phyloP scores from a whole-genome alignment of 2,797 vertebrate species.

The Apogon hyalosoma region DNA sequence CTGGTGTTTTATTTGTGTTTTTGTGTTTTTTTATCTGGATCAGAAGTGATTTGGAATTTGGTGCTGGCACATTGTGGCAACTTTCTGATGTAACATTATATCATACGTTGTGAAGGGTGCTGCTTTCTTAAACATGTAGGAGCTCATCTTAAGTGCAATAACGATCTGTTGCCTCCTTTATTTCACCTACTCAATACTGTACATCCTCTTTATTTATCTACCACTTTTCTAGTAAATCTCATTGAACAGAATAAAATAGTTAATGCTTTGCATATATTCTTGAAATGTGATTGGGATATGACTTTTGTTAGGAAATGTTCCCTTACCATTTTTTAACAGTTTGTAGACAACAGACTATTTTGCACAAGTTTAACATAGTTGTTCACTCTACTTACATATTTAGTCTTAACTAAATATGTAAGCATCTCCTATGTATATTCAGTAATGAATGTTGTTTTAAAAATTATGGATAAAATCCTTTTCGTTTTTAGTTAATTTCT shows the following conservation, averaged over 20 bases:
- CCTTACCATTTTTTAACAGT: too few relatives aligned
- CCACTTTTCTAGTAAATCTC: background rate
- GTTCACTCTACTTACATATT: too few relatives aligned
- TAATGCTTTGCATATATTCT: too few relatives aligned
- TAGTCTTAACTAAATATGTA: too few relatives aligned
- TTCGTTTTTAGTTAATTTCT: too few relatives aligned
- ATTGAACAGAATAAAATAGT: background rate
- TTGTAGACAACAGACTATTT: too few relatives aligned
- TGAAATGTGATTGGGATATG: too few relatives aligned
- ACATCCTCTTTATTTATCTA: background rate
- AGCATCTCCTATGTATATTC: too few relatives aligned
- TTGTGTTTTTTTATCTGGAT: background rate
- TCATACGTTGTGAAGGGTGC: background rate
- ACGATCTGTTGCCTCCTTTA: background rate
- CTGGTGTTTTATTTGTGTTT: slow-evolving; percentile 10
- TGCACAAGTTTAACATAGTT: too few relatives aligned
- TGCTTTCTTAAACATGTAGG: background rate
- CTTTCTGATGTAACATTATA: background rate
- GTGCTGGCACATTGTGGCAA: background rate
- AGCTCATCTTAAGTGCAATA: slow-evolving; percentile 4
- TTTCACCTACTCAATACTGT: background rate
- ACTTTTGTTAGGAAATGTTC: too few relatives aligned
- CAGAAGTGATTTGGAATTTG: background rate
- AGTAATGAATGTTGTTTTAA: too few relatives aligned
- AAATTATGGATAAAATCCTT: too few relatives aligned